phyloP scores from a whole-genome alignment of 2,888 invertebrate species.

The Stenurella melanura region DNA sequence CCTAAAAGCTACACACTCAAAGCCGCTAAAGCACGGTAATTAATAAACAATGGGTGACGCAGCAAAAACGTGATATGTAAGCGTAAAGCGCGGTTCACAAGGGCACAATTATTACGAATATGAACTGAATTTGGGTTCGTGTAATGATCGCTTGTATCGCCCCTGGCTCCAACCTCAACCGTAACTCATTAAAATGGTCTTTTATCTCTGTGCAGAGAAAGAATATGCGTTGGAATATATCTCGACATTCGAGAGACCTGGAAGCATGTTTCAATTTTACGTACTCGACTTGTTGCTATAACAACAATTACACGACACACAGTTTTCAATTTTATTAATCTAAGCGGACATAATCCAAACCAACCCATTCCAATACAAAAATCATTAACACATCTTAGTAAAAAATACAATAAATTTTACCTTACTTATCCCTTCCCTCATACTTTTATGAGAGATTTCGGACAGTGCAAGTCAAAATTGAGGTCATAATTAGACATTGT shows the following conservation, averaged over 20 bases:
- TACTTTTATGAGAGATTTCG: no score
- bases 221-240: not conserved
- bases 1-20: not conserved
- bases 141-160: not conserved
- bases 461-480: no score
- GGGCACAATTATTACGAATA: not conserved
- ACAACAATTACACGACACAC: not conserved
- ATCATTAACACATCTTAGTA: not conserved
- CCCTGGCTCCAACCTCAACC: not conserved
- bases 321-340: no score
- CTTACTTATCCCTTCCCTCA: no score
- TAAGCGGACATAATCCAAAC: no score
- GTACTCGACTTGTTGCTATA: not conserved
- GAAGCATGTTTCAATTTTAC: not conserved
- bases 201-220: not conserved
- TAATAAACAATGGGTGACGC: conserved; percentile 1
- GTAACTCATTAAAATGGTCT: not conserved
- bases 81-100: not conserved
- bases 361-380: no score
- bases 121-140: not conserved
- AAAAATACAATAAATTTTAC: no score
- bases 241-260: not conserved
- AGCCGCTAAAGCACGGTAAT: not conserved
- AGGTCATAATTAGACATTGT: no score
- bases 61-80: conserved; percentile 7